Base-by-base conservation (phyloP, 2,113 vertebrate genomes). In the Euleptes europaea region DNA sequence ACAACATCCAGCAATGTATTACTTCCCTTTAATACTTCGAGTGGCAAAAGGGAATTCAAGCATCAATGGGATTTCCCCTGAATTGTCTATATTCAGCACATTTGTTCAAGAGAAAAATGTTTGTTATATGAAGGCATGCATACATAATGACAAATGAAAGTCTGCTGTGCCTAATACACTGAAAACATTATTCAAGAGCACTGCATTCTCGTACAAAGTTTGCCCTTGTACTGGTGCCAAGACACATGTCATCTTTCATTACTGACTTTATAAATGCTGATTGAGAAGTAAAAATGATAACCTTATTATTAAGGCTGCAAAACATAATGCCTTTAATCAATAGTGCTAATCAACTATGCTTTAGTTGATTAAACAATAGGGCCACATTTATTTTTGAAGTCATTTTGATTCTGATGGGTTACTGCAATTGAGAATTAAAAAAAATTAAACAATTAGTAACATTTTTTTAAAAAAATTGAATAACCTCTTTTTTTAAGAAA, bases 171-270 rank as follows among this genome's bases (percentile, higher is more conserved):
- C 72, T 83, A 89, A 80, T 51, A 89, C 38, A 51, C 13, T 86
- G 75, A 71, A 92, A 85, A 85, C 66, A 88, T 77, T 33, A 72
- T 87, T 94, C 86, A 38, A 86, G 73, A 65, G 77, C 17, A 47
- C 87, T 79, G 85, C 63, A 78, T 60, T 40, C 66, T 79, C 67
- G n/a, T 44, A 5, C 23, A 74, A 66, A 80, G 35, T 80, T 71
- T 0, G 0, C 77, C 42, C 49, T 49, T 84, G 54, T 80, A 81
- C 10, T 60, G 33, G 42, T 66, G 26, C 57, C 82, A 84, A 69
- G 14, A 83, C 76, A 57, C 67, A 21, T 42, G 19, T 47, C 11
- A 83, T 82, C 54, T 40, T 88, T 82, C 85, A 76, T 63, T 86
- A 72, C 33, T 75, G 33, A 88, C 3, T 82, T 91, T 14, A 42